These are phyloP conservation scores for Brachypterus glaber DNA, from an alignment of 2,888 invertebrate genomes.

Conservation along the genomic window DNA sequence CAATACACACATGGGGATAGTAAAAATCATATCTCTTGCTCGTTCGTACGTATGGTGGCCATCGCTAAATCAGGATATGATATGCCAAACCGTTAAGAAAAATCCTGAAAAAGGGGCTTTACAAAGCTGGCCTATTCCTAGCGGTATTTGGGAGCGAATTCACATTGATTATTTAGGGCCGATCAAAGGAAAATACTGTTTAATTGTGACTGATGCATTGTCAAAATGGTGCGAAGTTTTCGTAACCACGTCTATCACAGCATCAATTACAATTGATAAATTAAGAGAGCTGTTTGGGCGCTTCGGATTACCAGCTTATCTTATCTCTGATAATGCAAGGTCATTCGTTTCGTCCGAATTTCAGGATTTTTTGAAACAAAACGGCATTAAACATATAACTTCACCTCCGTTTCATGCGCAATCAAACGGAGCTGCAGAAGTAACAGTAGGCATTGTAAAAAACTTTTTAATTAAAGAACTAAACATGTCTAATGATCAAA, in stretches of 20 bases:
- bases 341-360: too few species aligned
- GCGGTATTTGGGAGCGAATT: constrained; percentile 20
- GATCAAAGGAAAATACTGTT: constrained; percentile 16
- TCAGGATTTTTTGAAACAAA: too few species aligned
- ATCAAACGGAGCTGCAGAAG: too few species aligned
- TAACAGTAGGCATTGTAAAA: constrained; percentile 13
- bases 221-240: constrained; percentile 23
- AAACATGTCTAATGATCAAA: too few species aligned
- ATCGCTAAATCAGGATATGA: constrained; percentile 14
- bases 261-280: constrained; percentile 16
- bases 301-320: constrained; percentile 28
- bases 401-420: too few species aligned
- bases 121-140: constrained; percentile 20
- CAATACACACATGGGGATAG: constrained; percentile 15
- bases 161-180: constrained; percentile 25
- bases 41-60: constrained; percentile 20
- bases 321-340: too few species aligned
- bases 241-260: constrained; percentile 16
- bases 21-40: constrained; percentile 15
- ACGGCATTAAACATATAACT: too few species aligned
- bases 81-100: constrained; percentile 12
- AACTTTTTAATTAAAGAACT: constrained; percentile 11
- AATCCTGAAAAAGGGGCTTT: constrained; percentile 8
- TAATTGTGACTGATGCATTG: constrained; percentile 23
- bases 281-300: constrained; percentile 19